Conservation (phyloP, 1,140 invertebrate genomes). For the Drosophila rhopaloa region DNA sequence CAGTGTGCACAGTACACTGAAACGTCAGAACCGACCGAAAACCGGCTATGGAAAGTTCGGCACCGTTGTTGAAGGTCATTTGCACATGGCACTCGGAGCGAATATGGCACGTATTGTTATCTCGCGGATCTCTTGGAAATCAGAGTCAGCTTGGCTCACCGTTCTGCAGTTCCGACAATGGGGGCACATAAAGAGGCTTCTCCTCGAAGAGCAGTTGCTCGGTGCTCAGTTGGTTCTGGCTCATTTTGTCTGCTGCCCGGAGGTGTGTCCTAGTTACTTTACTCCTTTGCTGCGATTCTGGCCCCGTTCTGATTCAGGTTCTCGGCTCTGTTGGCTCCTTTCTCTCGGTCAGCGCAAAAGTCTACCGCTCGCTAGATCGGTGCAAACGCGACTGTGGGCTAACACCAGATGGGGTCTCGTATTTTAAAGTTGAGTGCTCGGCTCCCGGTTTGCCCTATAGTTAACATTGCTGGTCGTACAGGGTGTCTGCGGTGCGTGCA, state of each 20-base stretch:
- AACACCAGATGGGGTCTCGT: slow-evolving; percentile 11
- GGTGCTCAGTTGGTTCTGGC: slow-evolving; percentile 62
- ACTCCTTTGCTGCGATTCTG: slow-evolving; percentile 1
- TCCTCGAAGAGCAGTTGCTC: slow-evolving; percentile 82
- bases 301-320: slow-evolving; percentile 16
- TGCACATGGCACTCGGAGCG: slow-evolving; percentile 14
- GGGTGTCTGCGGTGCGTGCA: slow-evolving; percentile 28
- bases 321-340: background rate
- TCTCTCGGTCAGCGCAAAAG: slow-evolving; percentile 2
- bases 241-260: slow-evolving; percentile 26
- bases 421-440: slow-evolving; percentile 47
- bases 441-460: slow-evolving; percentile 62
- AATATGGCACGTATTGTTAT: slow-evolving; percentile 35
- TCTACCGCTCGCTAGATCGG: slow-evolving; percentile 60
- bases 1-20: slow-evolving; percentile 18
- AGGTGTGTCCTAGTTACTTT: slow-evolving; percentile 42
- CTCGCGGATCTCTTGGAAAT: slow-evolving; percentile 12
- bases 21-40: slow-evolving; percentile 39
- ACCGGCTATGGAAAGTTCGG: slow-evolving; percentile 75
- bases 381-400: slow-evolving; percentile 63
- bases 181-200: slow-evolving; percentile 85
- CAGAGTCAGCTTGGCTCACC: slow-evolving; percentile 76
- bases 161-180: slow-evolving; percentile 85
- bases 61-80: slow-evolving; percentile 75
- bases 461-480: slow-evolving; percentile 73